Conservation (phyloP, 2,113 vertebrate species). For the Epinephelus lanceolatus region DNA sequence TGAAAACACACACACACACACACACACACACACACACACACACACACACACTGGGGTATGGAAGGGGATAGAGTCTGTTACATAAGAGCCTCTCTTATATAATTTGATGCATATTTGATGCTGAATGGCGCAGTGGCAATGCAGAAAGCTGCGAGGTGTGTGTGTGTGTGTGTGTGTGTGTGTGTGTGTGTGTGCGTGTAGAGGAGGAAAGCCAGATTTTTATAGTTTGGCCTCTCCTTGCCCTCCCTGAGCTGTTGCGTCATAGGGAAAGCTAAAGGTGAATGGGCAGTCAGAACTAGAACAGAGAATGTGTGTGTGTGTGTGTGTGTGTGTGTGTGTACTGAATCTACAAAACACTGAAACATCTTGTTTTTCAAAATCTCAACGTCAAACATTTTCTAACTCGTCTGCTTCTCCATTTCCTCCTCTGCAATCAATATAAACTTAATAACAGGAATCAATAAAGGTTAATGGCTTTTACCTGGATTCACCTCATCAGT, state of each 20-base stretch:
- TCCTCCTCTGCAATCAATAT: conserved; percentile 25
- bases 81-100: conserved; percentile 80
- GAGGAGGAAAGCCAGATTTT: conserved; percentile 38
- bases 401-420: background rate
- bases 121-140: conserved; percentile 44
- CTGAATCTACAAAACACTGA: background rate
- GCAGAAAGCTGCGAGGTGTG: conserved; percentile 21
- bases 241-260: conserved; percentile 52
- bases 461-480: conserved; percentile 42
- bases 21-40: conserved; percentile 41
- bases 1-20: conserved; percentile 49
- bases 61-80: conserved; percentile 70
- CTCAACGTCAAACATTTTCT: too few relatives aligned
- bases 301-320: conserved; percentile 4
- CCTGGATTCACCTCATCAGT: conserved; percentile 29
- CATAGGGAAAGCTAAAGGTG: conserved; percentile 47
- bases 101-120: conserved; percentile 84
- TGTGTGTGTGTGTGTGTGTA: background rate
- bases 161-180: conserved; percentile 16
- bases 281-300: conserved; percentile 2
- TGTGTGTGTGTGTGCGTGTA: conserved; percentile 18
- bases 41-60: conserved; percentile 38
- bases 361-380: too few relatives aligned
- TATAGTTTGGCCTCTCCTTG: conserved; percentile 27
- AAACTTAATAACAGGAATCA: conserved; percentile 20